Evolutionary conservation across 92 coral and sea anemone species (phyloP), one percentile per base, ranked within the genome.

Genomic region (Muricea muricata): DNA sequence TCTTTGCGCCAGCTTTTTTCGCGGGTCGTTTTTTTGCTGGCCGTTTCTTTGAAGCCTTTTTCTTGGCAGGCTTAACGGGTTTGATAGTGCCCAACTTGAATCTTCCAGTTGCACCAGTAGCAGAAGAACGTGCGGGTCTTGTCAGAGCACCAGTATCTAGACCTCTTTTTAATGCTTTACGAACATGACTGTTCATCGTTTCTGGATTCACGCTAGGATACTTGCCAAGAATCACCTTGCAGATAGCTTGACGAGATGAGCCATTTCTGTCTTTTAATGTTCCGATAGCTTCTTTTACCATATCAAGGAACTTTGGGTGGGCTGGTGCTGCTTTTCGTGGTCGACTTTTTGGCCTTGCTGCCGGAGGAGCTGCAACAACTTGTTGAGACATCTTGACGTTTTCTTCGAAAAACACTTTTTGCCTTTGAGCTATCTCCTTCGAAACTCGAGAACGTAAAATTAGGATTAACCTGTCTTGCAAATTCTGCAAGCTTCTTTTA

Each of bases 111-210:
- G 60, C 60, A 52, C 60, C 60, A 52, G 60, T 52, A 20, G 60
- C 60, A 52, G 60, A 52, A 17, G 60, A 52, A 52, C 60, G 60
- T 18, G 60, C 60, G 2, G 60, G 60, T 52, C 60, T 15, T 52
- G 60, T 17, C 4, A 52, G 60, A 52, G 60, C 26, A 52, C 60
- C 60, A 52, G 60, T 18, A 17, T 52, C 60, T 10, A 52, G 60
- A 20, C 60, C 60, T 18, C 60, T 52, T 13, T 52, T 52, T 7
- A 52, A 52, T 7, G 60, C 60, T 52, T 52, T 52, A 52, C 60
- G 60, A 52, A 52, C 60, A 52, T 52, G 60, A 25, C 60, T 52
- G 60, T 52, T 52, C 60, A 52, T 52, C 60, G 60, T 52, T 4
- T 20, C 18, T 52, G 60, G 60, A 25, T 52, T 52, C 26, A 52